Base-by-base conservation (phyloP, 2,797 vertebrate species). In the Merluccius polli region DNA sequence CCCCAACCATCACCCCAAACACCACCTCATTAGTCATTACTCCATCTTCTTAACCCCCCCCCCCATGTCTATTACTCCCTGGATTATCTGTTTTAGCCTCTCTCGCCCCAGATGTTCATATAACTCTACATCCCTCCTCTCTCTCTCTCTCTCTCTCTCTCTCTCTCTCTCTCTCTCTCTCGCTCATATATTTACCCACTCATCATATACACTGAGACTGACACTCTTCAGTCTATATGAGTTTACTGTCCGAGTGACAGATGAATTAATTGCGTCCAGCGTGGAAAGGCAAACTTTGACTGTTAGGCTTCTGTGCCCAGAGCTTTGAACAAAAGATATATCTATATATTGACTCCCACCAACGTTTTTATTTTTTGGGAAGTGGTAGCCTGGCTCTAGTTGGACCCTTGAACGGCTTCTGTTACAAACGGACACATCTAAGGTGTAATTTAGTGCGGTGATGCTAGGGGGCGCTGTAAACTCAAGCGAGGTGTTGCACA, bases 271-370 rank as follows among this genome's bases (percentile, higher is more conserved):
- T 76, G 70, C 71, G 48, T 73, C 8, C 77, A 78, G 27, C 77
- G 68, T 33, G 78, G 76, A 73, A 76, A 79, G 63, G 77, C 87
- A 85, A 79, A 79, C 84, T 86, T 86, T 79, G 87, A 91, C 89
- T 90, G 83, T 82, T 90, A 81, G 86, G 89, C 88, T 88, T 86
- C 89, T 90, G 75, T 79, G 79, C 84, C 81, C 88, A 70, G 89
- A 92, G 91, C 90, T 84, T 82, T 27, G 88, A 92, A 91, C 88
- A 91, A 92, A 2, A 16, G 52, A 65, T 71, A 71, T 21, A 38
- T 68, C 24, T 36, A 79, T 59, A 69, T 16, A 63, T 71, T 35
- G 59, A 73, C 69, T 59, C 68, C 31, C 81, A 38, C 69, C 77
- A 31, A 35, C 41, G 38, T 74, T 63, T 71, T 71, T 13, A 32